Base-by-base conservation (phyloP, 2,113 vertebrate species). In the Brachyhypopomus occidentalis region DNA sequence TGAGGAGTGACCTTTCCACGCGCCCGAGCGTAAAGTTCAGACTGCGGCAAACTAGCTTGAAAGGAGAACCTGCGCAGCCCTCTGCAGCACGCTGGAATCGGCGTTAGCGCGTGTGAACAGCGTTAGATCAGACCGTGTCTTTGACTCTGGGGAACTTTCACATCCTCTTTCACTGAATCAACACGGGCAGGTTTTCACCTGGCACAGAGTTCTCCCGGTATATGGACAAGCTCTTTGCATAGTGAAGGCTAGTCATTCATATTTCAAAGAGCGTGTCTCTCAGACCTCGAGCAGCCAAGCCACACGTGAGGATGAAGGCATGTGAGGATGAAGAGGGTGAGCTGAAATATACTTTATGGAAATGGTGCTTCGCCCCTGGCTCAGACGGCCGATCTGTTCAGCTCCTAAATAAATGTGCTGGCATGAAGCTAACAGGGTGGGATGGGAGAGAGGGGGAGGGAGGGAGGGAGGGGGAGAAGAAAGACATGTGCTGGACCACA, bases 351-450 rank as follows among this genome's bases (percentile, higher is more conserved):
- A 82, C 79, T 88, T 90, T 90, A 90, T 92, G 89, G 89, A 92
- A 91, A 90, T 90, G 83, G 74, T 82, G 75, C 64, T 85, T 78
- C 82, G 69, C 72, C 82, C 79, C 11, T 63, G 75, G 48, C 72
- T 76, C 67, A 72, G 59, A 72, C 73, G 48, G 30, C 9, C 17
- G 72, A 45, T 48, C 71, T 34, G 82, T 83, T 83, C 70, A 84
- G 78, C 92, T 93, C 90, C 92, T 93, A 93, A 93, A 92, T 91
- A 92, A 93, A 93, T 89, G 79, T 78, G 59, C 55, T 87, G 89
- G 87, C 84, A 85, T 87, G 86, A 83, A 83, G 89, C 87, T 82
- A 89, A 90, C 90, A 89, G 91, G 90, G 90, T 91, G 88, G 84
- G 87, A n/a, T n/a, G n/a, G n/a, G n/a, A n/a, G n/a, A n/a, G n/a